These are phyloP conservation scores for Dicaeum eximium DNA, from an alignment of 2,113 vertebrate species.

Conservation along the genomic window DNA sequence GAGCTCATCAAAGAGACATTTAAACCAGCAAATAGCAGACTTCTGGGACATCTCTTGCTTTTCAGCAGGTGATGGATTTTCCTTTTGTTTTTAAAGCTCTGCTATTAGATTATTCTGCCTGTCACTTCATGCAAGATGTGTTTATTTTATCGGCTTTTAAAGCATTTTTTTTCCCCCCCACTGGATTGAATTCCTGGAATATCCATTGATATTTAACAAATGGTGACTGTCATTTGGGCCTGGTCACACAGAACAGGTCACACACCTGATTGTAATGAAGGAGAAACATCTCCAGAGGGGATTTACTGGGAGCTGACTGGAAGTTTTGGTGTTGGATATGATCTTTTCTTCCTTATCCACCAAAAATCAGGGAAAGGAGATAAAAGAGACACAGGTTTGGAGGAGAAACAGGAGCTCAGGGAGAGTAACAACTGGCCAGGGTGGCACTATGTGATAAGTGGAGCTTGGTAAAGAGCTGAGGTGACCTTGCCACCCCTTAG, in stretches of 20 bases:
- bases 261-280: not conserved
- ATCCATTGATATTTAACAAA: not conserved
- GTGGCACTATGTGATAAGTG: not conserved
- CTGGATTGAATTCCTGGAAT: not conserved
- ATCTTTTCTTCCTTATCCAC: not conserved
- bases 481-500: not conserved
- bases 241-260: not conserved
- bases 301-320: not conserved
- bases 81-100: not conserved
- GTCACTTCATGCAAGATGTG: not conserved
- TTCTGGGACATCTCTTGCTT: not conserved
- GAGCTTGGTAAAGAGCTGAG: not conserved
- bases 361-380: not conserved
- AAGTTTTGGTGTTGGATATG: not conserved
- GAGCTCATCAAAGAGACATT: not conserved
- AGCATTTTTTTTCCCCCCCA: rapidly evolving
- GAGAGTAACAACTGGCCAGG: not conserved
- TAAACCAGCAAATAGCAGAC: not conserved
- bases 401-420: not conserved
- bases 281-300: not conserved
- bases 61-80: not conserved
- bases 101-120: not conserved
- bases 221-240: not conserved
- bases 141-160: not conserved
- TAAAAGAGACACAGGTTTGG: rapidly evolving